These are phyloP conservation scores for Pseudochirops cupreus DNA, from an alignment of 2,797 vertebrate species.

Conservation along the genomic window DNA sequence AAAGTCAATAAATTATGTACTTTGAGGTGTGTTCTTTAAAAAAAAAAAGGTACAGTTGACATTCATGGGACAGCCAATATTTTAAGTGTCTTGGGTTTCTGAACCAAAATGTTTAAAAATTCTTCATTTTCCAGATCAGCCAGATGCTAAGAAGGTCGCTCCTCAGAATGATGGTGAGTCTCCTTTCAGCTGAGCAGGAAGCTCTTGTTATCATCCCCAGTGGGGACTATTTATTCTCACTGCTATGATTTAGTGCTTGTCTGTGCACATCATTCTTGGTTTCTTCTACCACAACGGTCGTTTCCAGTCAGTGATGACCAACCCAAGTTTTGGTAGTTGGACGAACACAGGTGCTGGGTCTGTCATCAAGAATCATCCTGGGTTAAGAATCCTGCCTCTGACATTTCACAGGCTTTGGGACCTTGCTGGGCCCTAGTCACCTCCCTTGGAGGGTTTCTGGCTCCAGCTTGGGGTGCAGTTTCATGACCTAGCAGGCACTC, in stretches of 20 bases:
- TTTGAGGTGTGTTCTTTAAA: conserved; percentile 67
- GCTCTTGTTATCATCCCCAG: conserved; percentile 56
- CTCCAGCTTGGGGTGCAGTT: background rate
- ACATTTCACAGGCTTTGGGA: background rate
- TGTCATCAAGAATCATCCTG: no score
- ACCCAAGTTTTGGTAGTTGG: no score
- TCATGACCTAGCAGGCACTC: background rate
- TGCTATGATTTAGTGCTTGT: background rate
- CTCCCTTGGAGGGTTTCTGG: background rate
- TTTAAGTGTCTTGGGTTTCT: conserved; percentile 57
- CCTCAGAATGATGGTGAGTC: conserved; percentile 97
- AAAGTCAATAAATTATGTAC: conserved; percentile 80
- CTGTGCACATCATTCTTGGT: background rate
- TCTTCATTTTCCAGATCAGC: conserved; percentile 95
- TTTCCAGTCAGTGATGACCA: background rate
- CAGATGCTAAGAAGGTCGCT: conserved; percentile 99
- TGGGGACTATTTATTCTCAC: conserved; percentile 42
- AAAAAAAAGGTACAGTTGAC: conserved; percentile 76
- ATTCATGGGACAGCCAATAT: conserved; percentile 66
- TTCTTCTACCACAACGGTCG: background rate
- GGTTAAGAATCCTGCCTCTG: background rate
- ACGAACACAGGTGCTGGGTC: background rate
- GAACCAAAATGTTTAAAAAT: conserved; percentile 81
- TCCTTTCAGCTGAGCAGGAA: conserved; percentile 71
- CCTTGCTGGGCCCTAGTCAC: background rate